phyloP scores from a whole-genome alignment of 2,888 invertebrate species.

The Microplitis deprimator region DNA sequence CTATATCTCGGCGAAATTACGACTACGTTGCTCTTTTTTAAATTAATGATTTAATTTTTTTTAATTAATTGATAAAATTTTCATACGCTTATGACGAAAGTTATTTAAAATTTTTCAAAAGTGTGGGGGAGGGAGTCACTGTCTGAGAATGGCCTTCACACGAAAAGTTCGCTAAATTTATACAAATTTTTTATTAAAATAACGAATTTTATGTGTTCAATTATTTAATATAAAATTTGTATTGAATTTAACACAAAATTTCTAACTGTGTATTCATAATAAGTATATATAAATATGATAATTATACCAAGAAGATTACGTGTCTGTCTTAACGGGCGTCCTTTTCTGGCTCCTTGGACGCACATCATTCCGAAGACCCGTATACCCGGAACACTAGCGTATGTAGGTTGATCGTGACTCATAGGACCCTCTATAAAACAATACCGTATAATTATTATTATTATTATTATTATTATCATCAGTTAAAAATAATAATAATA shows the following conservation, averaged over 20 bases:
- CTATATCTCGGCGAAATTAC: no score
- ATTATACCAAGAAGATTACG: slow-evolving; percentile 70
- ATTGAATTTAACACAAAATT: background rate
- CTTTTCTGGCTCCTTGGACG: slow-evolving; percentile 74
- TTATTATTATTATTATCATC: slow-evolving; percentile 5
- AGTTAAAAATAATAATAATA: slow-evolving; percentile 11
- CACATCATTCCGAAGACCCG: slow-evolving; percentile 97
- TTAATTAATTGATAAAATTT: no score
- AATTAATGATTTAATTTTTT: no score
- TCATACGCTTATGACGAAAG: no score
- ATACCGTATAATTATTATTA: slow-evolving; percentile 15
- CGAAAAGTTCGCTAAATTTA: no score
- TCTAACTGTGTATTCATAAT: slow-evolving; percentile 2
- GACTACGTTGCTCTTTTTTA: no score
- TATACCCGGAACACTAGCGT: slow-evolving; percentile 93
- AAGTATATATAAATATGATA: background rate
- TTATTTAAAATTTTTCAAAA: no score
- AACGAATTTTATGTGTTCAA: background rate
- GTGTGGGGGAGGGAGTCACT: no score
- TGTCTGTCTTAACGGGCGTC: slow-evolving; percentile 71
- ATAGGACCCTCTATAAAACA: slow-evolving; percentile 86
- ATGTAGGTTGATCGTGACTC: slow-evolving; percentile 94
- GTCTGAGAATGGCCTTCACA: no score
- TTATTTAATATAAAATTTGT: no score
- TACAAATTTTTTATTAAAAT: background rate